Conservation (phyloP, 2,113 vertebrate species). For the Aviceda subcristata region DNA sequence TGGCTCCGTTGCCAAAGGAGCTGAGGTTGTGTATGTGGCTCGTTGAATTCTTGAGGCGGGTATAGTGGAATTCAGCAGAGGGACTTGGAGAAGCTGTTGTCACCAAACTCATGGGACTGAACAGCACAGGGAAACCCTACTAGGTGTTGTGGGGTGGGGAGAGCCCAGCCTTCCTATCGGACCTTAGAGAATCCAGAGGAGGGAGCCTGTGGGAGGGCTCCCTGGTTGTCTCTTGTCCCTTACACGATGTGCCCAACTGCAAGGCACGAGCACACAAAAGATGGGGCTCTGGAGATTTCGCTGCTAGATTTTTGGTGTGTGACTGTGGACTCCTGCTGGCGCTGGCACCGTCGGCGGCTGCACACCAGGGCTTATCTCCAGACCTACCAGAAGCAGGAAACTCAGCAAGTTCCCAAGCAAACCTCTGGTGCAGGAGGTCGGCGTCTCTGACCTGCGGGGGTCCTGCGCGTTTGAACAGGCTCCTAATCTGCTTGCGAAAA, state of each 20-base stretch:
- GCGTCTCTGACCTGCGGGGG: slow-evolving; percentile 3
- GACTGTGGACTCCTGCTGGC: not conserved
- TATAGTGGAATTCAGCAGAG: not conserved
- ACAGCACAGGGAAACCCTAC: not conserved
- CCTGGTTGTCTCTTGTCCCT: accelerated
- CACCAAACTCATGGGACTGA: not conserved
- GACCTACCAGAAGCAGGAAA: slow-evolving; percentile 41
- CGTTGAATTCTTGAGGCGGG: accelerated
- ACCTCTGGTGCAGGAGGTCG: not conserved
- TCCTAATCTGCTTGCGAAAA: slow-evolving; percentile 61
- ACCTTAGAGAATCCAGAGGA: not conserved
- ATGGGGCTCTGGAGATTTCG: not conserved
- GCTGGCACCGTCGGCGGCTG: accelerated
- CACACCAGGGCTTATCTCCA: slow-evolving; percentile 25
- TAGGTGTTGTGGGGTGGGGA: not conserved
- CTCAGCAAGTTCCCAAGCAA: not conserved
- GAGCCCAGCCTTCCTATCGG: not conserved
- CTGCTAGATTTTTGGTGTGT: not conserved
- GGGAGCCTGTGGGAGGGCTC: not conserved
- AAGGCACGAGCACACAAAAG: not conserved
- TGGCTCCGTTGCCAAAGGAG: not conserved
- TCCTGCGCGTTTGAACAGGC: not conserved
- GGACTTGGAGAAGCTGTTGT: not conserved
- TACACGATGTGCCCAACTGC: not conserved
- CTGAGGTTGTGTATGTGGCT: not conserved